Evolutionary conservation across 2,113 vertebrate species (phyloP), one percentile per base, ranked within the genome.

Genomic region (Hippotragus niger): DNA sequence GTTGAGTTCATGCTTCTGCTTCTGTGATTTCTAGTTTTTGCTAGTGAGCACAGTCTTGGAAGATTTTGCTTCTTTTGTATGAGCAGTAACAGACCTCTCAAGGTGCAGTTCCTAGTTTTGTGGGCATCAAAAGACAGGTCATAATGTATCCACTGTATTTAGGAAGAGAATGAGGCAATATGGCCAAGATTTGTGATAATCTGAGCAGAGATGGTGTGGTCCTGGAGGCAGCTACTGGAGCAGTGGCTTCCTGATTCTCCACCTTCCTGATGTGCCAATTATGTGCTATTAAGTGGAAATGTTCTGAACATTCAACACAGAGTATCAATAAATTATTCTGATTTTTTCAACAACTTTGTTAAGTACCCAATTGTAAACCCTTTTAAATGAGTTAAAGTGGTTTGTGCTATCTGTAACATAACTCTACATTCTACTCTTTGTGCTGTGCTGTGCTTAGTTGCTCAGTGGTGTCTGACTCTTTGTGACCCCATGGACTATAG

Each of bases 231-330:
- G 23, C 47, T 53, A 6, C 10, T 74, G 40, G 53, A 57, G 11
- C 9, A 60, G 80, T 95, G 83, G 15, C 67, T 86, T 95, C 58
- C 62, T 96, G 55, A 53, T 47, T 94, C 29, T 92, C 45, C 10
- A 82, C 50, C 17, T 83, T 92, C 58, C 67, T 60, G 19, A 71
- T 80, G 27, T 96, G 31, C 55, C 50, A 94, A 23, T 82, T 82
- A 83, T 88, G 57, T 92, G 29, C 91, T 95, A 74, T 95, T 94
- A 85, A 95, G 21, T 50, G 52, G 84, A 95, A 91, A n/a, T 52
- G 40, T 86, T 62, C 47, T 93, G 40, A 33, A 93, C 92, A 81
- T 90, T 81, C n/a, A 85, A 80, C 23, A 2, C 80, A 64, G 36
- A 47, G 2, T 89, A 50, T 76, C 23, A 27, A 27, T 43, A 40